A percentile compares a stretch with the other conserved stretches of the same genome.
Evolutionary conservation across 2,113 vertebrate species (phyloP).

Genomic region (Brachyistius frenatus): DNA sequence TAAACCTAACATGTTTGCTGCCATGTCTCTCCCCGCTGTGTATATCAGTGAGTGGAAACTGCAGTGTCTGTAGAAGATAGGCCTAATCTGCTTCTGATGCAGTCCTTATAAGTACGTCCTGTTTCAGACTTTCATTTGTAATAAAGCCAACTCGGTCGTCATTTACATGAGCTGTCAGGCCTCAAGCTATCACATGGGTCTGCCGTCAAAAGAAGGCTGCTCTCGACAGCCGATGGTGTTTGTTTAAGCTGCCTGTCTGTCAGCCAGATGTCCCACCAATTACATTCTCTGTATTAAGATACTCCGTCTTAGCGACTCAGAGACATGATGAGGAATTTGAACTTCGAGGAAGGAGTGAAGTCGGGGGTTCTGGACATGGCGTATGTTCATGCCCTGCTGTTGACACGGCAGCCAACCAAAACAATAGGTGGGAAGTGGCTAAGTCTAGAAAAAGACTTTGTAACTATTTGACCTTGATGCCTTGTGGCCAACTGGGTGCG

Average conservation of each 20-base stretch:
- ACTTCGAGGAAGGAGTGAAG: neutral
- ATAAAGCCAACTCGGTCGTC: neutral
- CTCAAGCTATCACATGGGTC: slow-evolving; percentile 18
- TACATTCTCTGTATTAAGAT: neutral
- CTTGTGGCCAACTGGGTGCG: too few species aligned
- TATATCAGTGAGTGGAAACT: neutral
- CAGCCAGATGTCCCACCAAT: slow-evolving; percentile 6
- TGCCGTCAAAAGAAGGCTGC: slow-evolving; percentile 9
- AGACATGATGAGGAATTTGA: neutral
- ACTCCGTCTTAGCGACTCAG: neutral
- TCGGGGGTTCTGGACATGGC: too few species aligned
- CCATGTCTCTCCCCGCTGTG: neutral
- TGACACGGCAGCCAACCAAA: too few species aligned
- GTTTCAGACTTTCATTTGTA: slow-evolving; percentile 19
- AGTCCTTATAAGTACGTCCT: slow-evolving; percentile 9
- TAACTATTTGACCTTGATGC: too few species aligned
- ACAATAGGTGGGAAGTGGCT: too few species aligned
- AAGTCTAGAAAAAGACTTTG: too few species aligned
- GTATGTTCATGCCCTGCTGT: too few species aligned
- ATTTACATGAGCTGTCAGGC: slow-evolving; percentile 29
- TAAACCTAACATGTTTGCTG: neutral
- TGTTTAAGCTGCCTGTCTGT: slow-evolving; percentile 30
- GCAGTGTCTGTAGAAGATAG: neutral
- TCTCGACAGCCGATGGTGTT: slow-evolving; percentile 11
- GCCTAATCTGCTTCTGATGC: slow-evolving; percentile 29